phyloP scores from a whole-genome alignment of 2,113 vertebrate species.

The Coreoperca whiteheadi region DNA sequence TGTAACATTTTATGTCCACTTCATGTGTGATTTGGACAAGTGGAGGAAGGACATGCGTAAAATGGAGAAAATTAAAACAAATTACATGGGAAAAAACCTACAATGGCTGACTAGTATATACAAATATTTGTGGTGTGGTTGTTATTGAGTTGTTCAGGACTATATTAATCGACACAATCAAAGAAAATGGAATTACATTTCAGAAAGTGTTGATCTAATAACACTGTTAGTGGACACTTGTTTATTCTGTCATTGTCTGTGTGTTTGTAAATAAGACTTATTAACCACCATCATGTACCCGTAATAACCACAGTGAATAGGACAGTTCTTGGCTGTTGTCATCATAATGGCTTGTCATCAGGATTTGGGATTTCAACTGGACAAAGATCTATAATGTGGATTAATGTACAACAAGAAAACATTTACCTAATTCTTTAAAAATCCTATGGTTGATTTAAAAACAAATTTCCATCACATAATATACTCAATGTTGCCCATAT shows the following conservation, averaged over 20 bases:
- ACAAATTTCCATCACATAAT: slow-evolving; percentile 54
- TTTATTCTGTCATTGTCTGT: slow-evolving; percentile 94
- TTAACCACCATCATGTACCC: slow-evolving; percentile 96
- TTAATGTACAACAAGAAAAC: slow-evolving; percentile 53
- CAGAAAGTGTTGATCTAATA: slow-evolving; percentile 92
- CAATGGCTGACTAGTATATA: slow-evolving; percentile 91
- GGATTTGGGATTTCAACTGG: slow-evolving; percentile 70
- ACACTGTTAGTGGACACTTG: slow-evolving; percentile 95
- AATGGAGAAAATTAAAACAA: slow-evolving; percentile 52
- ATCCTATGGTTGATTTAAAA: slow-evolving; percentile 54
- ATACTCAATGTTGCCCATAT: slow-evolving; percentile 70
- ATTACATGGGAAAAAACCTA: slow-evolving; percentile 68
- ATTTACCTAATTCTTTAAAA: slow-evolving; percentile 44
- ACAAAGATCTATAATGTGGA: slow-evolving; percentile 58
- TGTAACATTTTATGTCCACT: slow-evolving; percentile 66
- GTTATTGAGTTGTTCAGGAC: slow-evolving; percentile 94
- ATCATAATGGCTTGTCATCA: slow-evolving; percentile 70
- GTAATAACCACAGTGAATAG: slow-evolving; percentile 90
- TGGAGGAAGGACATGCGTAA: slow-evolving; percentile 44
- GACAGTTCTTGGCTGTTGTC: slow-evolving; percentile 86
- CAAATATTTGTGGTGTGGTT: slow-evolving; percentile 93
- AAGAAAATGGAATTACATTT: slow-evolving; percentile 89
- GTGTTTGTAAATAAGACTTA: slow-evolving; percentile 99
- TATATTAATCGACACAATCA: slow-evolving; percentile 94
- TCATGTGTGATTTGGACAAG: slow-evolving; percentile 61